Evolutionary conservation across 2,888 invertebrate species (phyloP).

Genomic region (Lochmaea capreae): DNA sequence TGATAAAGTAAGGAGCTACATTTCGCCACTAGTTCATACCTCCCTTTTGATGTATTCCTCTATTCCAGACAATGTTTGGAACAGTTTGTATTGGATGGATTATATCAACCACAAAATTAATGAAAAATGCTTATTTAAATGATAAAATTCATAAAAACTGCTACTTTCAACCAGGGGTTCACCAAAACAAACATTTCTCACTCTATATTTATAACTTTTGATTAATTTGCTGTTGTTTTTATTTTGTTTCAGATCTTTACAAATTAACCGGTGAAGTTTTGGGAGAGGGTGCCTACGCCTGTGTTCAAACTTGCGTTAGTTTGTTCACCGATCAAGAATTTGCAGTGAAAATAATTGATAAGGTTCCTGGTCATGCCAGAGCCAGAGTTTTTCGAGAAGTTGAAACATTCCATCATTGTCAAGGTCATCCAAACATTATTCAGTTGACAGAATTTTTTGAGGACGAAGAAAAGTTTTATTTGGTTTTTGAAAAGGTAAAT

Average conservation of each 20-base stretch:
- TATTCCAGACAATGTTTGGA: too few relatives aligned
- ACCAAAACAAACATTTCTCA: constrained; percentile 5
- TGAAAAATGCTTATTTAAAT: too few relatives aligned
- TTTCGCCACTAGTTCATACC: too few relatives aligned
- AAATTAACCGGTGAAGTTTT: constrained; percentile 94
- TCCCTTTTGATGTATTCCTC: too few relatives aligned
- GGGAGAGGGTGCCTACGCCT: constrained; percentile 97
- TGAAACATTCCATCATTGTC: constrained; percentile 98
- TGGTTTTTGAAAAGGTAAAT: constrained; percentile 94
- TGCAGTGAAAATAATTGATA: constrained; percentile 97
- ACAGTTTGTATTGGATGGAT: too few relatives aligned
- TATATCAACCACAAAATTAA: too few relatives aligned
- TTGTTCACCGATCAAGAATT: constrained; percentile 92
- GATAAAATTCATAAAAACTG: too few relatives aligned
- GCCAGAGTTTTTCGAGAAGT: constrained; percentile 97
- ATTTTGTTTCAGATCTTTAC: constrained; percentile 93
- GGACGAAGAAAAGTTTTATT: constrained; percentile 96
- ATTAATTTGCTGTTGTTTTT: background rate
- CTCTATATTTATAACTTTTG: background rate
- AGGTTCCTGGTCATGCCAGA: constrained; percentile 93
- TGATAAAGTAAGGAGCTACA: too few relatives aligned
- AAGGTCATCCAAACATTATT: constrained; percentile 97
- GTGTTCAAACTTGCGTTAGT: constrained; percentile 93
- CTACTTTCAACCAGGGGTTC: too few relatives aligned
- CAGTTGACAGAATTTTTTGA: constrained; percentile 98